These are phyloP conservation scores for Acropternis orthonyx DNA, from an alignment of 2,797 vertebrate species.

Conservation along the genomic window DNA sequence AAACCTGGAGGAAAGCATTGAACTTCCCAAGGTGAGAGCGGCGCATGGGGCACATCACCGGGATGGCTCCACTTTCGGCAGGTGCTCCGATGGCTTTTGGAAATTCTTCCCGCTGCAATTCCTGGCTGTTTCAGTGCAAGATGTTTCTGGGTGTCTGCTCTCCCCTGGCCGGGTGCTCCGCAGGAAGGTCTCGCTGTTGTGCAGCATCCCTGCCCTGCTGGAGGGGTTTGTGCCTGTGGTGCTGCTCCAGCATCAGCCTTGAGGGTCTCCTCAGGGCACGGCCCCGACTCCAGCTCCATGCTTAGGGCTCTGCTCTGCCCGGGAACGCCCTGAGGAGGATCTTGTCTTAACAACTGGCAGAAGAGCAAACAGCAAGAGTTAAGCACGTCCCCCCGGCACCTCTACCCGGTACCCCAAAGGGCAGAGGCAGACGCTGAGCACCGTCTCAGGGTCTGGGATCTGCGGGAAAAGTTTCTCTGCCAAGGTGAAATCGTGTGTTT, in stretches of 20 bases:
- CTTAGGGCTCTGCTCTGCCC: neutral
- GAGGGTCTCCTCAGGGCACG: neutral
- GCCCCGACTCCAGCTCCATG: neutral
- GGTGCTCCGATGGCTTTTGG: neutral
- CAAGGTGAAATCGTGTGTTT: neutral
- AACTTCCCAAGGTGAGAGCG: neutral
- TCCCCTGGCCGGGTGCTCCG: rapidly evolving
- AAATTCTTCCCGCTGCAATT: neutral
- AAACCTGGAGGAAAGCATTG: neutral
- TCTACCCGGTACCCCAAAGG: no score
- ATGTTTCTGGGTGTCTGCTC: rapidly evolving
- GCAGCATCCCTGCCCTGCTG: neutral
- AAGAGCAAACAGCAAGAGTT: neutral
- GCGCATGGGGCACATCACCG: neutral
- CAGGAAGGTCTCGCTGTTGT: neutral
- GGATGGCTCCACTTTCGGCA: rapidly evolving
- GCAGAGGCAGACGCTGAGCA: neutral
- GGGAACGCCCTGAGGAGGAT: neutral
- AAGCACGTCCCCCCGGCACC: neutral
- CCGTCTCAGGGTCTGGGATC: rapidly evolving
- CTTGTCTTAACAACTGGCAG: neutral
- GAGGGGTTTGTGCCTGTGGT: rapidly evolving
- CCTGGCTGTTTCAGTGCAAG: rapidly evolving
- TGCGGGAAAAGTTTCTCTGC: neutral
- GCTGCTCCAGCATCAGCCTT: rapidly evolving